Evolutionary conservation across 2,797 vertebrate species (phyloP), one percentile per base, ranked within the genome.

Genomic region (Poeciliopsis gracilis): DNA sequence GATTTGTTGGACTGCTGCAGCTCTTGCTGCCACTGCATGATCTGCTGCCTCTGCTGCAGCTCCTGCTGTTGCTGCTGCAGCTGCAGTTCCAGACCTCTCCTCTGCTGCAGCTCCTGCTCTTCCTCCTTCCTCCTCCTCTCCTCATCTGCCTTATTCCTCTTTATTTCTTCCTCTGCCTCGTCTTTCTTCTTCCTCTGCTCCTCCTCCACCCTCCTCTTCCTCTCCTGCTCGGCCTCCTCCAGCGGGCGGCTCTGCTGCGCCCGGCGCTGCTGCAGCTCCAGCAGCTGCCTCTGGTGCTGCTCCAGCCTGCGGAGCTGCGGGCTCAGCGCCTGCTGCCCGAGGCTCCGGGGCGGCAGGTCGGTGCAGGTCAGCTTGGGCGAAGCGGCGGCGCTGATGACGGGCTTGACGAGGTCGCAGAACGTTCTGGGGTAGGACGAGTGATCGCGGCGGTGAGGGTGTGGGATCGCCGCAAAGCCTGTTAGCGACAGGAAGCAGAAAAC

Each of bases 21-120:
- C 88, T 95, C 95, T 69, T 95, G 92, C 75, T 96, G 95, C 95
- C 95, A 95, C 84, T 95, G 94, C 85, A 94, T 90, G 72, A 96
- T 94, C 67, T 96, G 95, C 84, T 95, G 94, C 6, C 94, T 90
- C 53, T 95, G 94, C 85, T 93, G 90, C 77, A 95, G 89, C 59
- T 96, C 95, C 70, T 94, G 55, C 69, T 95, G 93, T 33, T 95
- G 94, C 82, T 95, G 94, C 82, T 93, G 93, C 79, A 95, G 93
- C 49, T 95, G 93, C 25, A 93, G 85, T 43, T 95, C 93, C 2
- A 94, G 82, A 11, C 90, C 90, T 70, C 76, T 83, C 8, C 94
- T 90, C 51, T 95, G 94, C 73, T 87, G 77, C n/a, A 77, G 69
- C 79, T 93, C 77, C 59, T 93, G 89, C 53, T 72, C n/a, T 23